phyloP scores from a whole-genome alignment of 2,113 vertebrate species.

The western clawed frog (Xenopus tropicalis) region DNA sequence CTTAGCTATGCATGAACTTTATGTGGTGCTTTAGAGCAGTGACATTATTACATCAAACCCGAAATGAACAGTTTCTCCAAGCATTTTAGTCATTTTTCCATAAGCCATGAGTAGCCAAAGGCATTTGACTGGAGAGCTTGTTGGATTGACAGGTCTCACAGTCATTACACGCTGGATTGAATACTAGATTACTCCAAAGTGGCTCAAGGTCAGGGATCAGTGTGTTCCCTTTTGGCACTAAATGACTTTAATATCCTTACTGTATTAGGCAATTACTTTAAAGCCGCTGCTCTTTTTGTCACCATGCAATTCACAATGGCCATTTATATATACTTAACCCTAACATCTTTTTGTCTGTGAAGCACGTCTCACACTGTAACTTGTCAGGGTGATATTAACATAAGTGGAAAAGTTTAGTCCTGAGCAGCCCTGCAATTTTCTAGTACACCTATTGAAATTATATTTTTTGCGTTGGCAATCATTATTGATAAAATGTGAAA shows the following conservation, averaged over 20 bases:
- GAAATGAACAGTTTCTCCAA: constrained; percentile 79
- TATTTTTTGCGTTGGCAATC: too few species aligned
- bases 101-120: constrained; percentile 81
- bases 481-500: too few species aligned
- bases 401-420: constrained; percentile 55
- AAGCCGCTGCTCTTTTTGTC: constrained; percentile 82
- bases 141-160: constrained; percentile 98
- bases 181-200: constrained; percentile 99
- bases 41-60: constrained; percentile 78
- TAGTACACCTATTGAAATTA: too few species aligned
- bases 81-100: constrained; percentile 76
- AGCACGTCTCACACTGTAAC: constrained; percentile 68
- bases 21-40: constrained; percentile 75
- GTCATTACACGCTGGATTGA: constrained; percentile 99
- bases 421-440: constrained; percentile 1
- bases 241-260: constrained; percentile 99
- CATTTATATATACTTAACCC: constrained; percentile 83
- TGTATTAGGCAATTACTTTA: constrained; percentile 99
- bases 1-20: constrained; percentile 71
- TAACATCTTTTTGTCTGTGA: constrained; percentile 78
- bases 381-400: constrained; percentile 23
- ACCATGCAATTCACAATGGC: constrained; percentile 77
- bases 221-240: constrained; percentile 98
- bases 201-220: constrained; percentile 98
- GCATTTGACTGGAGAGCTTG: constrained; percentile 84